A percentile compares a stretch with the other conserved stretches of the same genome.
These are phyloP conservation scores for Acromyrmex charruanus DNA, from an alignment of 1,140 invertebrate genomes.

Conservation along the genomic window DNA sequence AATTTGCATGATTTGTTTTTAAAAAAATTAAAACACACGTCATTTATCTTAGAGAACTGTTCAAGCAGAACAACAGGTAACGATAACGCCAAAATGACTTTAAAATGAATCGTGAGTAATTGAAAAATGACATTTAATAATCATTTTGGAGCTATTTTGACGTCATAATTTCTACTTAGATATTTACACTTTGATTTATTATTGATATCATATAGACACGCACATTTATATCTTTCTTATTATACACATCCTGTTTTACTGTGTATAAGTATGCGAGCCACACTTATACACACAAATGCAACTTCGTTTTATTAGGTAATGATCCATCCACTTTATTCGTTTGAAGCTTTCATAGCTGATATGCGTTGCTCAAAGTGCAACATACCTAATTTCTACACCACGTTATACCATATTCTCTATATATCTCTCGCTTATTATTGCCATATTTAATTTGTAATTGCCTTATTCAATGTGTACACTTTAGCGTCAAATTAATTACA, in stretches of 20 bases:
- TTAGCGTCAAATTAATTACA: conserved; percentile 12
- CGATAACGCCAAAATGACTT: too few species aligned
- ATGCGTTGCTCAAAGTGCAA: conserved; percentile 27
- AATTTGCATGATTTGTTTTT: background rate
- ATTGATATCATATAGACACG: background rate
- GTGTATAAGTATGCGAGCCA: background rate
- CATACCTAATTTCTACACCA: conserved; percentile 13
- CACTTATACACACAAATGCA: background rate
- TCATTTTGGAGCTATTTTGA: too few species aligned
- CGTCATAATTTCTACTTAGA: background rate
- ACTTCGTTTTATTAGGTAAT: conserved; percentile 23
- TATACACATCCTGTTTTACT: background rate
- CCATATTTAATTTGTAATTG: background rate
- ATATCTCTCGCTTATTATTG: background rate
- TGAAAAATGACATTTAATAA: too few species aligned
- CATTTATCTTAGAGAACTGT: background rate
- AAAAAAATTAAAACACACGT: background rate
- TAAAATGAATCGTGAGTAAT: too few species aligned
- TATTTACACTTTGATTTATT: conserved; percentile 12
- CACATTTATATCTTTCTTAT: background rate
- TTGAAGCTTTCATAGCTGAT: conserved; percentile 16
- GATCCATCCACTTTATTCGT: conserved; percentile 36
- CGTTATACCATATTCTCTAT: background rate
- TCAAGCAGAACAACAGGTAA: too few species aligned
- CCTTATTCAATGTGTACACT: background rate